These are phyloP conservation scores for Dinomys branickii DNA, from an alignment of 2,113 vertebrate species.

Conservation along the genomic window DNA sequence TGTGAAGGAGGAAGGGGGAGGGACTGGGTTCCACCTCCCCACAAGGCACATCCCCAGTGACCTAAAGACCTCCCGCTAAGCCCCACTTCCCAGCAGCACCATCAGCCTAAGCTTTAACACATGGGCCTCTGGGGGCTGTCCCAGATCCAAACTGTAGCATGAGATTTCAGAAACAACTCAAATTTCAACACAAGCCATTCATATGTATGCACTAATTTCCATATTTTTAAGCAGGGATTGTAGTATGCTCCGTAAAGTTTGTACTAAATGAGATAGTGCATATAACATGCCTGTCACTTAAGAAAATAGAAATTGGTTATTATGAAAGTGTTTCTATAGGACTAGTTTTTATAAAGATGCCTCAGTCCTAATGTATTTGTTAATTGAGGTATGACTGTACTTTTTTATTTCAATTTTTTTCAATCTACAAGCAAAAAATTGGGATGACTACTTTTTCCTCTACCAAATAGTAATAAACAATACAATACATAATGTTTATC, in stretches of 20 bases:
- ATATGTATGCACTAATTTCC: conserved; percentile 17
- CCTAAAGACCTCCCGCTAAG: neutral
- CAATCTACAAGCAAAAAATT: neutral
- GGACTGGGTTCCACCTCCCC: no score
- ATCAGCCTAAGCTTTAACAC: neutral
- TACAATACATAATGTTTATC: neutral
- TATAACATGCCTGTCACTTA: neutral
- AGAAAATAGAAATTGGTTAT: conserved; percentile 1
- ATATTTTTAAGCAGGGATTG: conserved; percentile 33
- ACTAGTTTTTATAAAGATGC: neutral
- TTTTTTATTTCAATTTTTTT: conserved; percentile 52
- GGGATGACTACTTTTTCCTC: neutral
- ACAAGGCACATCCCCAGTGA: neutral
- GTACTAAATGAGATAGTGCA: conserved; percentile 1
- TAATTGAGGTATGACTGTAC: neutral
- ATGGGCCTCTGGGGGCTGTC: neutral
- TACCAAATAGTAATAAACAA: neutral
- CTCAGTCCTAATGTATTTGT: neutral
- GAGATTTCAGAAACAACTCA: conserved; percentile 28
- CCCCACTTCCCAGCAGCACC: neutral
- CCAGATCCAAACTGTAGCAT: neutral
- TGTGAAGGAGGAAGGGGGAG: neutral
- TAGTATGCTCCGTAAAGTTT: neutral
- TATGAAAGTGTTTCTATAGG: neutral
- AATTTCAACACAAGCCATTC: conserved; percentile 13